These are phyloP conservation scores for Drosophila infuscata DNA, from an alignment of 2,888 invertebrate genomes.

Conservation along the genomic window DNA sequence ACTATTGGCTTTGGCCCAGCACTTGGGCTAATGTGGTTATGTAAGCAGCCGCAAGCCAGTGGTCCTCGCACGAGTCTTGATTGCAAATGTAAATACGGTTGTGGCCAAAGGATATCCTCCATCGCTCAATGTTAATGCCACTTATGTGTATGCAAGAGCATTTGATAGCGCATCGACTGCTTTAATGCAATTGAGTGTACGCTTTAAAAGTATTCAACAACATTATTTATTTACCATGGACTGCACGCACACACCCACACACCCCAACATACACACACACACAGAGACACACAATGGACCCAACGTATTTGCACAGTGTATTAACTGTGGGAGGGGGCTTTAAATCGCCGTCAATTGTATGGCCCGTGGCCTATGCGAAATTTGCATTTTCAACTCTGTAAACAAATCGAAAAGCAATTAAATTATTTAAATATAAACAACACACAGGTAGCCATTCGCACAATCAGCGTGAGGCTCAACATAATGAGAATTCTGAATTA, in stretches of 20 bases:
- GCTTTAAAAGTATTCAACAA: constrained; percentile 36
- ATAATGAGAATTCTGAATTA: constrained; percentile 77
- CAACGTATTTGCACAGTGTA: constrained; percentile 31
- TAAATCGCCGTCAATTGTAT: constrained; percentile 78
- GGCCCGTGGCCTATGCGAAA: constrained; percentile 67
- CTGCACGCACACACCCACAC: neutral
- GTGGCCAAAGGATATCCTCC: constrained; percentile 20
- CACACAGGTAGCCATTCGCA: constrained; percentile 51
- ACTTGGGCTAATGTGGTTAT: constrained; percentile 71
- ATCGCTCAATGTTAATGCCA: constrained; percentile 16
- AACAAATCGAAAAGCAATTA: constrained; percentile 81
- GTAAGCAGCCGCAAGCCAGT: constrained; percentile 58
- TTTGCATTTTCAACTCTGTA: constrained; percentile 77
- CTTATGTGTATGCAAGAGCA: neutral
- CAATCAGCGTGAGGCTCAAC: constrained; percentile 55
- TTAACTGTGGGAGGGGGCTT: constrained; percentile 44
- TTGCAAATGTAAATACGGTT: constrained; percentile 73
- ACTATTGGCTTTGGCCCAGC: constrained; percentile 52
- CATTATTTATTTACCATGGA: constrained; percentile 40
- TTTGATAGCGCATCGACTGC: constrained; percentile 7
- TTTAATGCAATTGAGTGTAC: constrained; percentile 38
- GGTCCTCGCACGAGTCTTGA: constrained; percentile 43
- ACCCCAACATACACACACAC: neutral
- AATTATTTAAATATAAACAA: constrained; percentile 80
- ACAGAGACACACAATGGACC: constrained; percentile 1